Conservation (phyloP, 2,797 vertebrate species). For the Microctenopoma lineatum region DNA sequence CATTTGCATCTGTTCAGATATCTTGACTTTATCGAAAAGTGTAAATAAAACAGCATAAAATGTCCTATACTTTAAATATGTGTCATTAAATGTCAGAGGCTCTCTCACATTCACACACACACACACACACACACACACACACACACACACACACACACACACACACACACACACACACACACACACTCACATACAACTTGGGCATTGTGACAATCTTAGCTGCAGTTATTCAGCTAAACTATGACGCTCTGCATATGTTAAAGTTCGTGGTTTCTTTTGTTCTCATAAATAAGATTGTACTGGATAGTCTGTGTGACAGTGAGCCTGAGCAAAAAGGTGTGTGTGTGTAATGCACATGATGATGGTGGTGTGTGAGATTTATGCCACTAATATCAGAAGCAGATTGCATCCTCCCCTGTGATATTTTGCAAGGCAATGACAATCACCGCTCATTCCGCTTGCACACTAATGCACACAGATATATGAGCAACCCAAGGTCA, state of each 20-base stretch:
- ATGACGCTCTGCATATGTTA: not conserved
- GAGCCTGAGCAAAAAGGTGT: slow-evolving; percentile 3
- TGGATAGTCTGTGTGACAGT: not conserved
- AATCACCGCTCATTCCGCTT: slow-evolving; percentile 42
- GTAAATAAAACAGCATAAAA: not conserved
- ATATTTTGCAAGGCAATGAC: slow-evolving; percentile 51
- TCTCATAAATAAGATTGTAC: slow-evolving; percentile 1
- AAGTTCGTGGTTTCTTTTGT: slow-evolving; percentile 4
- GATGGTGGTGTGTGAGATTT: slow-evolving; percentile 23
- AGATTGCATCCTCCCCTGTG: slow-evolving; percentile 37
- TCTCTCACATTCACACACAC: too few relatives aligned
- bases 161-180: not conserved
- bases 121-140: too few relatives aligned
- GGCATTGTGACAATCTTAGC: not conserved
- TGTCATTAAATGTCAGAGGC: not conserved
- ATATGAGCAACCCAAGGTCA: slow-evolving; percentile 64
- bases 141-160: not conserved
- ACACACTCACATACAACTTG: not conserved
- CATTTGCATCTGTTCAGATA: not conserved
- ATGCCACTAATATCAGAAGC: slow-evolving; percentile 29
- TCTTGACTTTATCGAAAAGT: too few relatives aligned
- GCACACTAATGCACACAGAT: slow-evolving; percentile 26
- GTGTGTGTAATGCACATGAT: slow-evolving; percentile 12
- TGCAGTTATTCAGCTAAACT: not conserved
- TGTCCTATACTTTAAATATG: not conserved